Conservation (phyloP, 2,113 vertebrate species). For the Benthochromis sp. region DNA sequence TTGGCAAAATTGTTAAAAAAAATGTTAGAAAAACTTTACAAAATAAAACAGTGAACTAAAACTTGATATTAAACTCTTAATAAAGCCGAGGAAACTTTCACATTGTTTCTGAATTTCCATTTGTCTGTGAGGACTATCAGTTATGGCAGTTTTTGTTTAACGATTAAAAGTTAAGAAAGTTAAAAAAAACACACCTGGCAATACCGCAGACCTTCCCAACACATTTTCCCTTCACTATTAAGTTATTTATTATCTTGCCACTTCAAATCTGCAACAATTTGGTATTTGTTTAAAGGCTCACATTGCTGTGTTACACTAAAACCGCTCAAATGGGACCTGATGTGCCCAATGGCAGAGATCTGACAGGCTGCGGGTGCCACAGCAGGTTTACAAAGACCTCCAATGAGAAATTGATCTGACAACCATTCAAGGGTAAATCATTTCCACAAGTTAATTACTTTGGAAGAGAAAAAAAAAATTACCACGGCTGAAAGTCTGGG, state of each 20-base stretch:
- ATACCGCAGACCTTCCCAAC: background rate
- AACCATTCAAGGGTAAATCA: conserved; percentile 67
- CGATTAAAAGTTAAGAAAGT: background rate
- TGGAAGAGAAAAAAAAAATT: background rate
- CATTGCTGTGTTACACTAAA: background rate
- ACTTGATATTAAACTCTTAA: background rate
- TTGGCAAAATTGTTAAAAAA: background rate
- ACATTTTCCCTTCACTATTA: background rate
- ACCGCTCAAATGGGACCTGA: conserved; percentile 31
- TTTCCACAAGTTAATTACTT: conserved; percentile 68
- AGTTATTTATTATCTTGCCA: background rate
- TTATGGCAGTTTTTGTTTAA: background rate
- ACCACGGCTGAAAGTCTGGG: conserved; percentile 16
- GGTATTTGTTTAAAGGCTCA: conserved; percentile 21
- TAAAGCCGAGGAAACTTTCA: background rate
- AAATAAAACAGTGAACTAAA: background rate
- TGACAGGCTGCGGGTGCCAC: conserved; percentile 44
- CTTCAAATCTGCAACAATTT: background rate
- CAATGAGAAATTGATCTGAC: conserved; percentile 69
- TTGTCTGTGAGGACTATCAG: background rate
- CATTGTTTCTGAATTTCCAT: background rate
- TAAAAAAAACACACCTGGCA: background rate
- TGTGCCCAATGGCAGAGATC: conserved; percentile 43
- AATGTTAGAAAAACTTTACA: background rate
- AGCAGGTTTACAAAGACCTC: conserved; percentile 56